These are phyloP conservation scores for Drosophila cardini DNA, from an alignment of 1,140 invertebrate species.

Conservation along the genomic window DNA sequence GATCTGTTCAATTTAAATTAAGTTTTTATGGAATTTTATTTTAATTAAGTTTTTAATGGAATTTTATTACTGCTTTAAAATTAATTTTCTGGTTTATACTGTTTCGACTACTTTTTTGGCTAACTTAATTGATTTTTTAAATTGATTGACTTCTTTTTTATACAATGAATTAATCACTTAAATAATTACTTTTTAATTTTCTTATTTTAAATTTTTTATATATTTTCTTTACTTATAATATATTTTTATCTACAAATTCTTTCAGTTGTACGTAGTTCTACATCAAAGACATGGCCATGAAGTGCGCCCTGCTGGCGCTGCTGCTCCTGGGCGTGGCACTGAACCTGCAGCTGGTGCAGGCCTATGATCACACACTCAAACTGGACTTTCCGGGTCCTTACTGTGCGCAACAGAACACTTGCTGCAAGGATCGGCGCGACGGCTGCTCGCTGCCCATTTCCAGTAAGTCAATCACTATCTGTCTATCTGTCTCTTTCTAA, in stretches of 20 bases:
- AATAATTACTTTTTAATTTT: no score
- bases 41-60: no score
- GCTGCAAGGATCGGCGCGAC: constrained; percentile 90
- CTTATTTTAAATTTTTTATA: neutral
- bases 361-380: constrained; percentile 68
- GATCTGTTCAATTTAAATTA: no score
- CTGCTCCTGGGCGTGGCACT: constrained; percentile 33
- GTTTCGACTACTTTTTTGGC: no score
- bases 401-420: constrained; percentile 84
- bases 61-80: no score
- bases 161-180: neutral
- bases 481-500: neutral
- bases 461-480: constrained; percentile 72
- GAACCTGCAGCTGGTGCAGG: constrained; percentile 29
- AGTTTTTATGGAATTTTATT: no score
- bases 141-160: no score
- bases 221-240: neutral
- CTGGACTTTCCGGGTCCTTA: constrained; percentile 79
- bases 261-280: constrained; percentile 15
- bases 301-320: constrained; percentile 48
- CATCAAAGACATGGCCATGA: constrained; percentile 45
- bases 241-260: neutral
- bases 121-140: no score
- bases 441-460: constrained; percentile 90
- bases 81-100: no score